Evolutionary conservation across 2,113 vertebrate genomes (phyloP).

Genomic region (Catharus minimus): DNA sequence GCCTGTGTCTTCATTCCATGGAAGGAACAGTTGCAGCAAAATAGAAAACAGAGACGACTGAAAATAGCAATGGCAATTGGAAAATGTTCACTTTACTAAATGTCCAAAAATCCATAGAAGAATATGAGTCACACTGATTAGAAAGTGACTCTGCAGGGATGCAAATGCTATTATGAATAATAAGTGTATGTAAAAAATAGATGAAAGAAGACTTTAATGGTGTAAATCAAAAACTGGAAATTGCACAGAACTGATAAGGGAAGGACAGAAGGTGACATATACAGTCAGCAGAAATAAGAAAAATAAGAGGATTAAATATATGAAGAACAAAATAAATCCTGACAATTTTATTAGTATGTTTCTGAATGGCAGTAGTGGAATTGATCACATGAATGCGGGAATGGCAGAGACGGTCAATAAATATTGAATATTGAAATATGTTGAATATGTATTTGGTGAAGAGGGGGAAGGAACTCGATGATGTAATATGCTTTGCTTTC

Average conservation of each 20-base stretch:
- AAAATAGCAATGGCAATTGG: background rate
- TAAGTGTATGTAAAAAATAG: background rate
- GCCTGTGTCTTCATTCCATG: background rate
- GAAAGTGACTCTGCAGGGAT: background rate
- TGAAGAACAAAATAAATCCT: background rate
- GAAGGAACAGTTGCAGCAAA: background rate
- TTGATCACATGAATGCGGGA: background rate
- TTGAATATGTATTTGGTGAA: background rate
- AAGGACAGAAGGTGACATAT: conserved; percentile 1
- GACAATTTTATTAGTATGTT: background rate
- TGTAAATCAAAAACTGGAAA: background rate
- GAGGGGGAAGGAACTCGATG: background rate
- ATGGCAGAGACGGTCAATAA: background rate
- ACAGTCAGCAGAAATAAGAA: conserved; percentile 1
- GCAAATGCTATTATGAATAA: background rate
- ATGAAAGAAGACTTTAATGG: background rate
- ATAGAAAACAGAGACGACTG: background rate
- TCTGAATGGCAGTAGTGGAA: background rate
- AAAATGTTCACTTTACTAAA: background rate
- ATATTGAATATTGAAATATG: background rate
- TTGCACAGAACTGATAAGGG: background rate
- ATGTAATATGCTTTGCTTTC: conserved; percentile 4
- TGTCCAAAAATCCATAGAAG: background rate
- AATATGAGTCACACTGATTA: background rate
- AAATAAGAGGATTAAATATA: conserved; percentile 7